Percentiles rank a stretch among this genome's conserved stretches.
Conservation (phyloP, 1,140 invertebrate genomes). For the Drosophila bocki region DNA sequence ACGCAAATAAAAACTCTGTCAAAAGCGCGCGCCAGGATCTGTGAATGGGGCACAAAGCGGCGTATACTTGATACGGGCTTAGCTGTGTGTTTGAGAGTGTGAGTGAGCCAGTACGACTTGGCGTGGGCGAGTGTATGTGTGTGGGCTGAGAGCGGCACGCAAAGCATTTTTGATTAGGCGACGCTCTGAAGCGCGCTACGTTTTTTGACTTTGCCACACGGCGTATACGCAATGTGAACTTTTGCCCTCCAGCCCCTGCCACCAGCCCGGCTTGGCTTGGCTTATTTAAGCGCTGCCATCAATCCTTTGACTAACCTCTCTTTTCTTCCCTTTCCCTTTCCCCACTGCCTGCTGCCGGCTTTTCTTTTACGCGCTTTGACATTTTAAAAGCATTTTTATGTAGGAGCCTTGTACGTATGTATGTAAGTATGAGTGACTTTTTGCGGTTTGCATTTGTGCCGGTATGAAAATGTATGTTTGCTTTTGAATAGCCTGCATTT, state of each 20-base stretch:
- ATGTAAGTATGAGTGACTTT: constrained; percentile 61
- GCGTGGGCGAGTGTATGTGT: constrained; percentile 3
- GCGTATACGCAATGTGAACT: constrained; percentile 79
- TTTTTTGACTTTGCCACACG: constrained; percentile 63
- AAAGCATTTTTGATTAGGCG: constrained; percentile 82
- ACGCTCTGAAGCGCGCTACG: constrained; percentile 52
- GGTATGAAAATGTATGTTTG: constrained; percentile 29
- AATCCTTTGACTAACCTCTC: constrained; percentile 67
- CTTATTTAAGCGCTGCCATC: constrained; percentile 73
- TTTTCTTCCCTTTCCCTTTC: not conserved
- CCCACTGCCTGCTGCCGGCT: constrained; percentile 18
- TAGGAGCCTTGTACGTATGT: constrained; percentile 18
- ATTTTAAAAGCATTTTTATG: constrained; percentile 84
- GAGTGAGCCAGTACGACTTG: not conserved
- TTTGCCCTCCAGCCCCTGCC: constrained; percentile 14
- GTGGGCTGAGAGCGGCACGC: constrained; percentile 60
- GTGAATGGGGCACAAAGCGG: constrained; percentile 58
- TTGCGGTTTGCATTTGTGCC: constrained; percentile 56
- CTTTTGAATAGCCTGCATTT: constrained; percentile 58
- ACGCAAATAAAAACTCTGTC: constrained; percentile 63
- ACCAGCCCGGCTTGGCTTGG: constrained; percentile 2
- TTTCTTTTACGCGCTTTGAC: constrained; percentile 78
- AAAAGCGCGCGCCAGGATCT: constrained; percentile 47
- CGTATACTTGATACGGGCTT: constrained; percentile 57
- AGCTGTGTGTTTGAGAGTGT: constrained; percentile 5